Conservation (phyloP, 2,797 vertebrate species). For the Salarias fasciatus region DNA sequence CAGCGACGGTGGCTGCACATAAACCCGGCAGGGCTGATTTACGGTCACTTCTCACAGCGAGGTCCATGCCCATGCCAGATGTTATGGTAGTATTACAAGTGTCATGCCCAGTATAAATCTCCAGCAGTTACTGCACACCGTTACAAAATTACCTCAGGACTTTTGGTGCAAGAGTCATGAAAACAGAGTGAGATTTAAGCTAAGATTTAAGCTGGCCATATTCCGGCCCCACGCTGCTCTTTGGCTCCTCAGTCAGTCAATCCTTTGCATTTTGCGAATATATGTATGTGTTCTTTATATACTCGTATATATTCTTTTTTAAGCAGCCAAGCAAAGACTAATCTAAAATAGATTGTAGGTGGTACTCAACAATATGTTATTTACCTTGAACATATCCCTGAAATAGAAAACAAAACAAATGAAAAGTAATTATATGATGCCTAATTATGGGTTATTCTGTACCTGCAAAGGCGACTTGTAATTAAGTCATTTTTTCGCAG, state of each 20-base stretch:
- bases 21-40: slow-evolving; percentile 71
- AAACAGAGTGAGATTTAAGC: slow-evolving; percentile 69
- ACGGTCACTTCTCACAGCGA: slow-evolving; percentile 51
- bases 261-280: slow-evolving; percentile 20
- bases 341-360: slow-evolving; percentile 5
- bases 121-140: slow-evolving; percentile 67
- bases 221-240: slow-evolving; percentile 18
- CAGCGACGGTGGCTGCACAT: slow-evolving; percentile 64
- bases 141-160: slow-evolving; percentile 70
- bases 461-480: slow-evolving; percentile 43
- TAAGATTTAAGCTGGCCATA: slow-evolving; percentile 51
- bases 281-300: slow-evolving; percentile 33
- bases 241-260: slow-evolving; percentile 43
- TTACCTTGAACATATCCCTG: slow-evolving; percentile 27
- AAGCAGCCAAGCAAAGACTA: slow-evolving; percentile 14
- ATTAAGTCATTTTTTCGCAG: slow-evolving; percentile 38
- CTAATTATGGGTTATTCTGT: slow-evolving; percentile 50
- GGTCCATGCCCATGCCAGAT: slow-evolving; percentile 71
- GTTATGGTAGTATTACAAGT: slow-evolving; percentile 77
- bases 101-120: slow-evolving; percentile 76
- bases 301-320: too few species aligned
- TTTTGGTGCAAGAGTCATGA: slow-evolving; percentile 65
- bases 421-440: slow-evolving; percentile 31
- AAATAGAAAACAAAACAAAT: slow-evolving; percentile 18
- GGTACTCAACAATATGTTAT: slow-evolving; percentile 6